These are phyloP conservation scores for Xestobium rufovillosum DNA, from an alignment of 2,888 invertebrate genomes.

Conservation along the genomic window DNA sequence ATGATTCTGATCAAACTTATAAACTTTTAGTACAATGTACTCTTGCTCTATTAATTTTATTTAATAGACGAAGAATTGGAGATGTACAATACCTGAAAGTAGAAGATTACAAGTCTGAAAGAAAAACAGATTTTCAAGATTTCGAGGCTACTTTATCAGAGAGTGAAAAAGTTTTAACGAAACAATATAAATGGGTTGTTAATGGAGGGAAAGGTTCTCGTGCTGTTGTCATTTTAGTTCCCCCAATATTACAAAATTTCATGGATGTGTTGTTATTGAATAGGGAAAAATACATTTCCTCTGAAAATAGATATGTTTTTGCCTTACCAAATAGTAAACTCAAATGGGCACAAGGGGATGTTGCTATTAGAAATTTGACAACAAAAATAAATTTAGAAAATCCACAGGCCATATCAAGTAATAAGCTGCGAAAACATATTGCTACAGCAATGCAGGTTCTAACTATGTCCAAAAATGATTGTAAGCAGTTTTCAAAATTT, in stretches of 20 bases:
- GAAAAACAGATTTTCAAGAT: slow-evolving; percentile 13
- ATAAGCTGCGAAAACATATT: slow-evolving; percentile 27
- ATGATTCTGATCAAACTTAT: slow-evolving; percentile 19
- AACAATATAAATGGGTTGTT: slow-evolving; percentile 11
- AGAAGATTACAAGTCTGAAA: slow-evolving; percentile 13
- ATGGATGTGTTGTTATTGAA: slow-evolving; percentile 11
- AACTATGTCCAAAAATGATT: slow-evolving; percentile 18
- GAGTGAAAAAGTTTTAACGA: slow-evolving; percentile 16
- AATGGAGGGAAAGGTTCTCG: slow-evolving; percentile 17
- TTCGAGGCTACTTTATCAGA: slow-evolving; percentile 15
- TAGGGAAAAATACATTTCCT: slow-evolving; percentile 13
- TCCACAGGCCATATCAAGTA: slow-evolving; percentile 24
- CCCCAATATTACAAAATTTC: slow-evolving; percentile 13
- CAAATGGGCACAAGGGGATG: slow-evolving; percentile 17
- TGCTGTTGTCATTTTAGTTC: slow-evolving; percentile 16
- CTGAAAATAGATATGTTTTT: slow-evolving; percentile 17
- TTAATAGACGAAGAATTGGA: slow-evolving; percentile 18
- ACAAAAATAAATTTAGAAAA: slow-evolving; percentile 20
- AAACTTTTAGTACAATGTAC: slow-evolving; percentile 19
- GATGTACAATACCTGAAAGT: slow-evolving; percentile 19
- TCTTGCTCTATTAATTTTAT: slow-evolving; percentile 17
- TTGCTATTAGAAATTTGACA: slow-evolving; percentile 12
- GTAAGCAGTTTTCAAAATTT: slow-evolving; percentile 14
- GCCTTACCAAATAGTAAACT: slow-evolving; percentile 10
- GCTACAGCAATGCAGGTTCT: slow-evolving; percentile 27